A percentile compares a stretch with the other conserved stretches of the same genome.
These are phyloP conservation scores for Antechinus stuartii DNA, from an alignment of 2,113 vertebrate species.

Conservation along the genomic window DNA sequence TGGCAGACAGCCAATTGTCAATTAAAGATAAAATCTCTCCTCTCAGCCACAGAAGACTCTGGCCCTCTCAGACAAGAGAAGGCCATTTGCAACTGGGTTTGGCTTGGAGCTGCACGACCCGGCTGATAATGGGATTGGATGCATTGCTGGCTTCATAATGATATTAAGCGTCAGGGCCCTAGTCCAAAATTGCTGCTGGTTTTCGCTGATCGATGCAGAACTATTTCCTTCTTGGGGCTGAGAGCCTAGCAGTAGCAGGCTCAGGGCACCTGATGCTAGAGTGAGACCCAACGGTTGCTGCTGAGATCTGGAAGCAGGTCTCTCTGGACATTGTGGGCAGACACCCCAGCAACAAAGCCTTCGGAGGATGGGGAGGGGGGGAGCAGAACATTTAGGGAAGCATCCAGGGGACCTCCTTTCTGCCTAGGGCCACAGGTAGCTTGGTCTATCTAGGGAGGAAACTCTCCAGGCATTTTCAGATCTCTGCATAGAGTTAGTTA, in stretches of 20 bases:
- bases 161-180: slow-evolving; percentile 35
- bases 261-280: neutral
- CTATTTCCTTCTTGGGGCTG: neutral
- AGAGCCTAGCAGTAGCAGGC: neutral
- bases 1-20: slow-evolving; percentile 79
- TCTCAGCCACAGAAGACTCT: neutral
- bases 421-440: neutral
- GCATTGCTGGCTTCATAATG: slow-evolving; percentile 47
- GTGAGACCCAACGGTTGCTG: neutral
- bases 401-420: neutral
- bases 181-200: neutral
- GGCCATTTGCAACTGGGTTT: slow-evolving; percentile 67
- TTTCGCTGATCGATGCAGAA: neutral
- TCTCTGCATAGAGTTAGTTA: neutral
- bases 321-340: neutral
- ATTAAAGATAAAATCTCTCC: slow-evolving; percentile 73
- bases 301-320: neutral
- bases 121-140: slow-evolving; percentile 38
- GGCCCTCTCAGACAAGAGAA: slow-evolving; percentile 17
- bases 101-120: slow-evolving; percentile 52
- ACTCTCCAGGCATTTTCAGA: neutral
- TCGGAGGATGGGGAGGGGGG: neutral
- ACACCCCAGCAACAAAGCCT: neutral
- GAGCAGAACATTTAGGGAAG: neutral
- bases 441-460: neutral